Evolutionary conservation across 1,140 invertebrate genomes (phyloP), one percentile per base, ranked within the genome.

Genomic region (Eufriesea mexicana): DNA sequence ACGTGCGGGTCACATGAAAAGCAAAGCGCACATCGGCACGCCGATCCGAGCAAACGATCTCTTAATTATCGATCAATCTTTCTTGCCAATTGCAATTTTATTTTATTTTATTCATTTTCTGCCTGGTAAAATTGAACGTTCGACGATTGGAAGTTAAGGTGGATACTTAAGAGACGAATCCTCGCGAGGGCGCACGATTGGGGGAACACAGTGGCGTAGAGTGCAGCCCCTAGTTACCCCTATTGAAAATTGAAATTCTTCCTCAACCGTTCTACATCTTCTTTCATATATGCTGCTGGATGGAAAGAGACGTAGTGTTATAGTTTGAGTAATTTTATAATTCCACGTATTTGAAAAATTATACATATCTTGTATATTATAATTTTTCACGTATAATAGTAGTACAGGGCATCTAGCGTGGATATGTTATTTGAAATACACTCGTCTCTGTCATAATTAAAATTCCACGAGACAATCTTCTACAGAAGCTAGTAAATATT

Each of bases 1-100:
- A 83, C 82, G 70, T 88, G 83, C 86, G 74, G 70, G 71, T 84
- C 68, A 87, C 85, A 88, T 83, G 42, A 83, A 88, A 88, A 88
- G 87, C 87, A 79, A 88, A 85, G 83, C 86, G 54, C 66, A 54
- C 70, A 20, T 61, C 64, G 76, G 20, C 62, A 81, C 82, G 73
- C 20, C 62, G 81, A 82, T 68, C 86, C 72, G 57, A 68, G 54
- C 35, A 23, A 64, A 78, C 54, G 23, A 66, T 78, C 71, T 74
- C 71, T 74, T 57, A 42, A 72, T 68, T 68, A 72, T 42, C 14
- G 14, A 25, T 12, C 54, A 6, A 54, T 54, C 18, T 0, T 54
- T 20, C 0, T n/a, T n/a, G n/a, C n/a, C 0, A 49, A 49, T 9
- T 49, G 8, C 47, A 10, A 49, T 47, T 47, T 47, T 47, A 18